Percentiles rank a stretch among this genome's conserved stretches.
These are phyloP conservation scores for Eupithecia dodoneata DNA, from an alignment of 2,888 invertebrate species.

Conservation along the genomic window DNA sequence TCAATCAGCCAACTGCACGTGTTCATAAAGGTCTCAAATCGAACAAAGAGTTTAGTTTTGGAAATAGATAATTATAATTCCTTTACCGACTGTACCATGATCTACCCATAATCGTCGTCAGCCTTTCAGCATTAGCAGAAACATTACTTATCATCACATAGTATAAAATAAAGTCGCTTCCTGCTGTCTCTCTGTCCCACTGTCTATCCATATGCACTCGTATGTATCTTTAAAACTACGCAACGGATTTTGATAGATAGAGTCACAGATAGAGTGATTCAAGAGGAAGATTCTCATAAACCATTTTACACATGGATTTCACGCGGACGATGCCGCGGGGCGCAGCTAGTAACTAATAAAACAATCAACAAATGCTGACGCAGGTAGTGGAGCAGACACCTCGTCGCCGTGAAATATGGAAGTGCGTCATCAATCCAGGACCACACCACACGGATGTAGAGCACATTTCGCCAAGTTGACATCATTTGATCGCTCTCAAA, in stretches of 20 bases:
- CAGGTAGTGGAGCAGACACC: neutral
- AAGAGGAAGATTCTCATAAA: too few species aligned
- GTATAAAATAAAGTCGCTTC: too few species aligned
- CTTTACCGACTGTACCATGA: neutral
- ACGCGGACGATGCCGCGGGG: too few species aligned
- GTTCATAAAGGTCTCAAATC: neutral
- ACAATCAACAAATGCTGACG: neutral
- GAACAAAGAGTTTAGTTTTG: neutral
- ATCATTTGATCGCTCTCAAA: conserved; percentile 55
- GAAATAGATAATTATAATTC: neutral
- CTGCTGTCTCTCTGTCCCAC: too few species aligned
- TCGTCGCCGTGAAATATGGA: conserved; percentile 14
- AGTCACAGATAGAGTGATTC: too few species aligned
- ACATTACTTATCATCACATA: too few species aligned
- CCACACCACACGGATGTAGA: conserved; percentile 71
- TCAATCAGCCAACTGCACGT: neutral
- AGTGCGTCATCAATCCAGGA: conserved; percentile 53
- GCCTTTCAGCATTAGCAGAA: neutral
- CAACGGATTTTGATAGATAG: too few species aligned
- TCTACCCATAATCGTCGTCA: neutral
- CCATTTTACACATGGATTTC: too few species aligned
- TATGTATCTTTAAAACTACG: too few species aligned
- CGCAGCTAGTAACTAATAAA: neutral
- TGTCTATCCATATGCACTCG: too few species aligned
- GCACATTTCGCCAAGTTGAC: conserved; percentile 74